Evolutionary conservation across 1,140 invertebrate species (phyloP).

Genomic region (Maconellicoccus hirsutus): DNA sequence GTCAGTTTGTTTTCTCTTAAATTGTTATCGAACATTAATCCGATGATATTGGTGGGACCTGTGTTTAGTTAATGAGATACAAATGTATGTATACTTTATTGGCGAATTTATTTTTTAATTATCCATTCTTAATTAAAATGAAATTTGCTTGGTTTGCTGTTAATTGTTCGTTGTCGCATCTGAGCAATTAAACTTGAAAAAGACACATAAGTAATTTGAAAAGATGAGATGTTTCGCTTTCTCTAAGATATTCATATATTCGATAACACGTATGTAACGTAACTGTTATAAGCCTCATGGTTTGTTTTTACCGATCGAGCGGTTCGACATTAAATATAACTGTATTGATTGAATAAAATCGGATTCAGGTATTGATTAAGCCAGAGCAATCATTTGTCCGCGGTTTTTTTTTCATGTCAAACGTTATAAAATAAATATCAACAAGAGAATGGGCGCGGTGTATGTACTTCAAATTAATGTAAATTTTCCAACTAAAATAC

Average conservation of each 20-base stretch:
- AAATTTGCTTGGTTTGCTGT: neutral
- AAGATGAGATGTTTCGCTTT: neutral
- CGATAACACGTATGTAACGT: constrained; percentile 1
- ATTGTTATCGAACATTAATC: neutral
- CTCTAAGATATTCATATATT: constrained; percentile 6
- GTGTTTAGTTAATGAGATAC: neutral
- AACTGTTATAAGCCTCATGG: neutral
- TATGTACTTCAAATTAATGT: too few species aligned
- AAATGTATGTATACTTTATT: neutral
- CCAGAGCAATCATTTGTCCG: neutral
- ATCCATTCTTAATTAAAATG: constrained; percentile 5
- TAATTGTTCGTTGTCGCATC: constrained; percentile 8
- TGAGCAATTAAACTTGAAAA: neutral
- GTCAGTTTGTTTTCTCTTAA: neutral
- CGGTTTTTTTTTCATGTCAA: neutral
- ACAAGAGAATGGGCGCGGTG: too few species aligned
- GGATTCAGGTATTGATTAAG: neutral
- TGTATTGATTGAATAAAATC: neutral
- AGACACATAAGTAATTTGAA: neutral
- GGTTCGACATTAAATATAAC: neutral
- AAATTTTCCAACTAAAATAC: too few species aligned
- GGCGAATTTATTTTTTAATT: neutral
- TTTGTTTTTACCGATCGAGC: neutral
- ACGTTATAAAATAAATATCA: neutral
- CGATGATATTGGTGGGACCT: neutral